A percentile compares a stretch with the other conserved stretches of the same genome.
phyloP scores from a whole-genome alignment of 2,888 invertebrate species.

The Acanthosepion pharaonis region DNA sequence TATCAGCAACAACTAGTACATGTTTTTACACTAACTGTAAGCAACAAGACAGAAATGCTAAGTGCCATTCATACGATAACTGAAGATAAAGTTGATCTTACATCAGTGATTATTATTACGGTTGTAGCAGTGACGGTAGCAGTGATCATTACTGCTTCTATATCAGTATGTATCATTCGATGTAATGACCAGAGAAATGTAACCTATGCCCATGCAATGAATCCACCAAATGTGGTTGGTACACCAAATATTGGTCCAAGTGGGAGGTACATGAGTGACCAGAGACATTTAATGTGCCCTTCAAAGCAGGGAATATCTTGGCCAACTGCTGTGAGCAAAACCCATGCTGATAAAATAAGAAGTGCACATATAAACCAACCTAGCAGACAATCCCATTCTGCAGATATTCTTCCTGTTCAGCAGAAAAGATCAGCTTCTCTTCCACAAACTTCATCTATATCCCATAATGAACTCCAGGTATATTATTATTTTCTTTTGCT shows the following conservation, averaged over 20 bases:
- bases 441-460: too few species aligned
- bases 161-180: background rate
- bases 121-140: background rate
- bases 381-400: background rate
- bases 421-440: background rate
- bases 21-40: background rate
- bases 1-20: background rate
- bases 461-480: too few species aligned
- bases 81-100: constrained; percentile 33
- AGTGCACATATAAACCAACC: background rate
- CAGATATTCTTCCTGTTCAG: background rate
- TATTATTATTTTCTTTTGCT: too few species aligned
- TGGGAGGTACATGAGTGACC: background rate
- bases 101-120: background rate
- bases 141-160: background rate
- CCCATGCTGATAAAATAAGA: background rate
- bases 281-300: background rate
- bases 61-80: background rate
- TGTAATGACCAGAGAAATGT: constrained; percentile 21
- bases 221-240: background rate
- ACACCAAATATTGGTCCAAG: background rate
- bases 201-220: background rate
- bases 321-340: background rate
- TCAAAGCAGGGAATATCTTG: constrained; percentile 21
- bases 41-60: constrained; percentile 33